Base-by-base conservation (phyloP, 2,113 vertebrate species). In the Blennius ocellaris region DNA sequence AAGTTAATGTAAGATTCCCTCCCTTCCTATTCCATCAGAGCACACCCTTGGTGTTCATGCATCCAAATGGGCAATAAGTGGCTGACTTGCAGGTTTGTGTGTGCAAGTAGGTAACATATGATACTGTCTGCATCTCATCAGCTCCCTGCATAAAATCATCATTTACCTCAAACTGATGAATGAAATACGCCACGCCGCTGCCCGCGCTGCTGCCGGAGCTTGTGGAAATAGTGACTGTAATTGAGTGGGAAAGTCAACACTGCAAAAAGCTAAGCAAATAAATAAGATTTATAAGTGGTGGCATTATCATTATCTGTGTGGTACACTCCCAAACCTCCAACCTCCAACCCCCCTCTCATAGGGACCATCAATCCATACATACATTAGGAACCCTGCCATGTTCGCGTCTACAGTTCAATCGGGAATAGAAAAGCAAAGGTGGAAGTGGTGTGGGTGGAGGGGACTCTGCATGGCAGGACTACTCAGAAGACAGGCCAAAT, bases 91-190 rank as follows among this genome's bases (percentile, higher is more conserved):
- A 69, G 53, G 66, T 77, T 62, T 65, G 56, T 68, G 50, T 68
- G 67, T 30, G 76, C 62, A 61, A 67, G 52, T 60, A 70, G 78
- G 55, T 88, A 81, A 87, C 70, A 69, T 78, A 80, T 85, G 80
- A 87, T 61, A 44, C 62, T 76, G 73, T 82, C 78, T 85, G 75
- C 86, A 86, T 86, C 73, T 87, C 78, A 83, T 84, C 87, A 89
- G 83, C 78, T 64, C 70, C 68, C 72, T 80, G 82, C 84, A 87
- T 85, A 82, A 89, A 90, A 90, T 85, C 61, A 72, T 78, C 61
- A 85, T 89, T 83, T 77, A 72, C 43, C 49, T 52, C 14, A 78
- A 73, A 67, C 16, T 56, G 81, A 89, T 54, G 70, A 81, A 90
- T 78, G 74, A 69, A 44, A 43, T 21, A 40, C 36, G 3, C 15